Evolutionary conservation across 2,888 invertebrate genomes (phyloP).

Genomic region (Creontiades dilutus): DNA sequence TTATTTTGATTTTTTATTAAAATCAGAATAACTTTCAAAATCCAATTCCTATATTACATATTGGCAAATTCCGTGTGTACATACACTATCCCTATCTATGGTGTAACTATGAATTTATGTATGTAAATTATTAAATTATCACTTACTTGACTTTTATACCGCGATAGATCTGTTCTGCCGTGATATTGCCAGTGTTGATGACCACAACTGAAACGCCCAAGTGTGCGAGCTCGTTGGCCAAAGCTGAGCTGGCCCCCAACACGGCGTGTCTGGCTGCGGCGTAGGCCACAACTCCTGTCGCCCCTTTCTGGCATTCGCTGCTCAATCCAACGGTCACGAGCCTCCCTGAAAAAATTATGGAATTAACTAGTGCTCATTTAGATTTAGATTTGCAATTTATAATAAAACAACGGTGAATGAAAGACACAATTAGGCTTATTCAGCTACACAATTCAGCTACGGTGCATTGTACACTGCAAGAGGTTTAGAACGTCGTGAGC

Average conservation of each 20-base stretch:
- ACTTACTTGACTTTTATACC: constrained; percentile 80
- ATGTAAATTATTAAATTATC: not conserved
- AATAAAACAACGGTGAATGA: not conserved
- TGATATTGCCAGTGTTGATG: constrained; percentile 85
- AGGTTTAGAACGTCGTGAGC: too few species aligned
- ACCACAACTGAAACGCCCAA: constrained; percentile 87
- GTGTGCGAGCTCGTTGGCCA: constrained; percentile 85
- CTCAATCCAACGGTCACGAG: constrained; percentile 85
- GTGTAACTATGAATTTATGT: too few species aligned
- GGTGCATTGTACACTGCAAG: too few species aligned
- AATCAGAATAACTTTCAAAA: too few species aligned
- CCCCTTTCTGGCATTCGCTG: constrained; percentile 76
- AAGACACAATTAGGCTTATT: too few species aligned
- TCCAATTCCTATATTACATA: too few species aligned
- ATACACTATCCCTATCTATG: too few species aligned
- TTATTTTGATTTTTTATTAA: too few species aligned
- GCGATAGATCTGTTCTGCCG: constrained; percentile 84
- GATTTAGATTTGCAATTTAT: constrained; percentile 32
- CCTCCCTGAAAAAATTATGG: constrained; percentile 80
- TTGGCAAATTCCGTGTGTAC: too few species aligned
- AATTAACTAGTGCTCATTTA: not conserved
- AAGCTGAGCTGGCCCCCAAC: constrained; percentile 88
- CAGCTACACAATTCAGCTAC: too few species aligned
- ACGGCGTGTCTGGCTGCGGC: constrained; percentile 86
- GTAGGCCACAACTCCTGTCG: constrained; percentile 77